These are phyloP conservation scores for Pagrus major DNA, from an alignment of 2,113 vertebrate genomes.

Conservation along the genomic window DNA sequence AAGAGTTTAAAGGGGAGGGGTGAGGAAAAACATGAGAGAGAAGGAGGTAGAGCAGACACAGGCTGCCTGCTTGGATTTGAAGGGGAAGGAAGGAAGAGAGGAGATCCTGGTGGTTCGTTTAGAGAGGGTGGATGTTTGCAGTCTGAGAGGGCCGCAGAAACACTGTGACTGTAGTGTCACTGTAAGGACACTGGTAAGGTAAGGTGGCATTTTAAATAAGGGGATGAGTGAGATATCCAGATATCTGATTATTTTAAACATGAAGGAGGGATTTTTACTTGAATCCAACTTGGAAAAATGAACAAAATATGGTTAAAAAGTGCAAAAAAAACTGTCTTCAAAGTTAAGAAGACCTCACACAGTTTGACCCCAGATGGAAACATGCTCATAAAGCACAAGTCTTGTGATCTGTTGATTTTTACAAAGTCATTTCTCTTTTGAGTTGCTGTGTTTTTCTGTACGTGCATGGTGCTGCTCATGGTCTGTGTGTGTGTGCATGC, in stretches of 20 bases:
- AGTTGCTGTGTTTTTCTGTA: constrained; percentile 7
- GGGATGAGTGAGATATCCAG: not conserved
- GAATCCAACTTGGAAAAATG: not conserved
- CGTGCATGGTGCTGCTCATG: not conserved
- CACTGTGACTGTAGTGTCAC: constrained; percentile 46
- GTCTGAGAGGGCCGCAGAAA: constrained; percentile 57
- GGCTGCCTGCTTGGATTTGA: constrained; percentile 51
- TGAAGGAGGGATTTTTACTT: not conserved
- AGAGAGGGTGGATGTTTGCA: constrained; percentile 61
- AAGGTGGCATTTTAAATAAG: constrained; percentile 61
- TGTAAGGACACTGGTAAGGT: constrained; percentile 72
- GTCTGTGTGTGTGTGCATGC: constrained; percentile 10
- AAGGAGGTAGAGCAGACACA: constrained; percentile 58
- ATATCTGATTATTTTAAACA: not conserved
- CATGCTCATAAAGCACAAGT: constrained; percentile 15
- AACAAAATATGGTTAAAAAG: not conserved
- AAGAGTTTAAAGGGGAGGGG: constrained; percentile 62
- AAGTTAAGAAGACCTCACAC: constrained; percentile 15
- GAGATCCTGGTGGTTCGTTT: constrained; percentile 50
- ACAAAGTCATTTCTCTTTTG: constrained; percentile 15
- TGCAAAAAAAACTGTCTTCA: not conserved
- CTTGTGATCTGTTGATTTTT: constrained; percentile 59
- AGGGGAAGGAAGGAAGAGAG: constrained; percentile 62
- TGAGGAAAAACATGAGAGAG: constrained; percentile 68
- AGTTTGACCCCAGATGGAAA: not conserved